Conservation (phyloP, 2,113 vertebrate species). For the Hyla sarda region DNA sequence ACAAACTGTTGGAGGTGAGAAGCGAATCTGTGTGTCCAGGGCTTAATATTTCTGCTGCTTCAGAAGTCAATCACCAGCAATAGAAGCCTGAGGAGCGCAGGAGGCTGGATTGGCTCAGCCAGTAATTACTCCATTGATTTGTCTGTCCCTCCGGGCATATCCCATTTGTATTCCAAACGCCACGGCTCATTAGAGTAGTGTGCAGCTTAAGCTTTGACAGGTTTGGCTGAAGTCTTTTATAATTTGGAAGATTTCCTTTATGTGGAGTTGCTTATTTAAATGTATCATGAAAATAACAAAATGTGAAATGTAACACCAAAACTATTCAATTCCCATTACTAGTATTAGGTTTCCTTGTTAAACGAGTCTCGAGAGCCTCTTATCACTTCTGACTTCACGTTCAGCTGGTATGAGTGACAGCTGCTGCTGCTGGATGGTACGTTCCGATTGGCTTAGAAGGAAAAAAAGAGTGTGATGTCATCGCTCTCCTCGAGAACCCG, state of each 20-base stretch:
- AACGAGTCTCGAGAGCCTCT: conserved; percentile 24
- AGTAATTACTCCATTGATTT: conserved; percentile 47
- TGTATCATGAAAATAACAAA: conserved; percentile 41
- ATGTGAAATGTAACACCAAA: conserved; percentile 36
- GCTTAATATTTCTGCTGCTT: conserved; percentile 25
- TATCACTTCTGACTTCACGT: conserved; percentile 29
- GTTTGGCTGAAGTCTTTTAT: conserved; percentile 28
- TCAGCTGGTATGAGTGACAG: conserved; percentile 35
- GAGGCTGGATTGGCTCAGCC: conserved; percentile 21
- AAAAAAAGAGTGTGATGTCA: conserved; percentile 16
- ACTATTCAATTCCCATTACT: conserved; percentile 27
- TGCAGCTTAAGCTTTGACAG: conserved; percentile 36
- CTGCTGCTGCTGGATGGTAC: not conserved
- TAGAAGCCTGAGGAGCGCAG: conserved; percentile 1
- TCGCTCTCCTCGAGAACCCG: not conserved
- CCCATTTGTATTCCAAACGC: conserved; percentile 44
- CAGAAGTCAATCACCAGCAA: conserved; percentile 37
- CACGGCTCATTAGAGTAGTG: conserved; percentile 44
- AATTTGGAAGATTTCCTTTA: conserved; percentile 37
- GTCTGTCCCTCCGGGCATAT: conserved; percentile 47
- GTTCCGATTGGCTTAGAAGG: not conserved
- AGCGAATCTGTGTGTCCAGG: conserved; percentile 22
- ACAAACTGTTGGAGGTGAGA: conserved; percentile 40
- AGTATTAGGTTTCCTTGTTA: conserved; percentile 19
- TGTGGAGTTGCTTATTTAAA: conserved; percentile 29